Base-by-base conservation (phyloP, 1,140 invertebrate genomes). In the Drosophila suzukii region DNA sequence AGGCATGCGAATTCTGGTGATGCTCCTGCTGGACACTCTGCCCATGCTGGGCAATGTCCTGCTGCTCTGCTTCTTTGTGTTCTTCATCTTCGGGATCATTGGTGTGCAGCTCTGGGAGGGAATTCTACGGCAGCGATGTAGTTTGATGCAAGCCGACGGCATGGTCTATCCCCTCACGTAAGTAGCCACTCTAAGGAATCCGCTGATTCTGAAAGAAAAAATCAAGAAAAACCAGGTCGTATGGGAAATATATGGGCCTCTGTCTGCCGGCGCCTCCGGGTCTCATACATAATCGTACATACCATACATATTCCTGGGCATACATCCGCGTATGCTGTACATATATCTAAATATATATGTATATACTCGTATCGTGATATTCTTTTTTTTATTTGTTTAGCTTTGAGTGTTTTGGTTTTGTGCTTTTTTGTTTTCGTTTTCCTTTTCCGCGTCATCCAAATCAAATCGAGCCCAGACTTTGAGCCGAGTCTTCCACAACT, bases 41-140 rank as follows among this genome's bases (percentile, higher is more conserved):
- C 99, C 99, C 1, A 99, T 99, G 99, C 93, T 99, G 82, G 99
- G 99, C 53, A 99, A 99, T 93, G 99, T 99, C 32, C 94, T 99
- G 57, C 94, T 99, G 43, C 94, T 99, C 43, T 99, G 99, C 93
- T 99, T 99, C 94, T 99, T 99, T 94, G 98, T 99, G 41, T 99
- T 99, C 95, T 99, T 99, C 95, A 99, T 99, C 92, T 99, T 99
- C 92, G 99, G 99, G 49, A 99, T 99, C 90, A 97, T 99, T 68
- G 99, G 99, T 1, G 99, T 99, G 12, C 99, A 99, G 93, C 94
- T 99, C 11, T 99, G 99, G 99, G 97, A 99, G 88, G 99, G 99
- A 5, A 97, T 99, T 38, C 93, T 99, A 38, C 94, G 98, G 59
- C 98, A 99, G 92, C 94, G 98, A 44, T 99, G 98, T 93, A 98